These are phyloP conservation scores for Osmerus mordax DNA, from an alignment of 2,113 vertebrate genomes.

Conservation along the genomic window DNA sequence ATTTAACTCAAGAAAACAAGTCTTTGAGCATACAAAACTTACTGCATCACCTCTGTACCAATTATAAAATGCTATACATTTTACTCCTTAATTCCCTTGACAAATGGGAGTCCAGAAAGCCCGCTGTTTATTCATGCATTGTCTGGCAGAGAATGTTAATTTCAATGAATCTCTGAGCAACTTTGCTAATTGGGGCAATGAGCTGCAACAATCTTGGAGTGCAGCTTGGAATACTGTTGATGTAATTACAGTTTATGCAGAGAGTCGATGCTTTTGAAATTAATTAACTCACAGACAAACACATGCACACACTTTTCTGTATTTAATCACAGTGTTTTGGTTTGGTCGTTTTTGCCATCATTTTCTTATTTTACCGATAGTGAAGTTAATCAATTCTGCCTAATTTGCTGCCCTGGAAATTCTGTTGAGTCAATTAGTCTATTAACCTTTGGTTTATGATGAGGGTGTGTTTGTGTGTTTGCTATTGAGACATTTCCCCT, in stretches of 20 bases:
- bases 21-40: slow-evolving; percentile 56
- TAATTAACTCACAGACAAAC: slow-evolving; percentile 68
- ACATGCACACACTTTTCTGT: slow-evolving; percentile 22
- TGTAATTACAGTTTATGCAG: slow-evolving; percentile 74
- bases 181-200: slow-evolving; percentile 75
- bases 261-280: slow-evolving; percentile 73
- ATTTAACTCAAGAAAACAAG: slow-evolving; percentile 67
- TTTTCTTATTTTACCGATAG: slow-evolving; percentile 52
- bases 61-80: slow-evolving; percentile 77
- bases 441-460: slow-evolving; percentile 50
- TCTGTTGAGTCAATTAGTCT: slow-evolving; percentile 53
- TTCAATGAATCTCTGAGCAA: slow-evolving; percentile 67
- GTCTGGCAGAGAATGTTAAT: slow-evolving; percentile 65
- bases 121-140: slow-evolving; percentile 59
- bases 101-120: slow-evolving; percentile 67
- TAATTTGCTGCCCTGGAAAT: slow-evolving; percentile 61
- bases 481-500: background rate
- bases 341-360: slow-evolving; percentile 32
- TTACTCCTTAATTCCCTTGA: slow-evolving; percentile 64
- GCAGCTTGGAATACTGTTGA: slow-evolving; percentile 73
- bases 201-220: slow-evolving; percentile 61
- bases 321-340: slow-evolving; percentile 53
- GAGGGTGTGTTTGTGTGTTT: slow-evolving; percentile 30
- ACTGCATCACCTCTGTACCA: slow-evolving; percentile 71
- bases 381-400: slow-evolving; percentile 65